Percentiles rank a stretch among this genome's conserved stretches.
These are phyloP conservation scores for Eupsilia transversa DNA, from an alignment of 2,888 invertebrate species.

Conservation along the genomic window DNA sequence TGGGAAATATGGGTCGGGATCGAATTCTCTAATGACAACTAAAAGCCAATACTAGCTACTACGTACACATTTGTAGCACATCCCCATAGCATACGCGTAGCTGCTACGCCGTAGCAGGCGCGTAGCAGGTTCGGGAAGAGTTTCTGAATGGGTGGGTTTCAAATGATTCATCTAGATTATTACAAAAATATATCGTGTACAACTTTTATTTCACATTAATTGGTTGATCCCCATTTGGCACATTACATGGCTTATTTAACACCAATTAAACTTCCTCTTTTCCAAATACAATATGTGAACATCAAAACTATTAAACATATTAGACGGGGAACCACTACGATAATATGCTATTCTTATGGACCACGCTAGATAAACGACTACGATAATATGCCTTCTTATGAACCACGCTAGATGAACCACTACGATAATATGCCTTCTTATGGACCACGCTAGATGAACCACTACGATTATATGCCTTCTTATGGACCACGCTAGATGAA, in stretches of 20 bases:
- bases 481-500: no score
- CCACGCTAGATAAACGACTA: no score
- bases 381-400: no score
- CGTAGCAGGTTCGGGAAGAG: constrained; percentile 4
- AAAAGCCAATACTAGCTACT: background rate
- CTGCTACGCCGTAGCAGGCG: constrained; percentile 34
- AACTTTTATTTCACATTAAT: background rate
- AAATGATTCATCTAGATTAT: background rate
- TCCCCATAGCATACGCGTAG: constrained; percentile 12
- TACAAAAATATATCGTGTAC: background rate
- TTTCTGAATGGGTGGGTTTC: background rate
- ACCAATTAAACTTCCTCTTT: background rate
- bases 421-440: no score
- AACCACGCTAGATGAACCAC: no score
- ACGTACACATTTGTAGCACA: background rate
- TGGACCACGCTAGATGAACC: no score
- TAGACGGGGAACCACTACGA: background rate
- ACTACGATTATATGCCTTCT: no score
- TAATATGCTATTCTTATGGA: no score
- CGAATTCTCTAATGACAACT: no score
- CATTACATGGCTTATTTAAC: background rate
- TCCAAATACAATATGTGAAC: background rate
- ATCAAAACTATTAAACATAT: constrained; percentile 4
- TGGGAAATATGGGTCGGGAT: no score
- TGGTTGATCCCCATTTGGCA: background rate